phyloP scores from a whole-genome alignment of 2,888 invertebrate genomes.

The Boloria euphrosyne region DNA sequence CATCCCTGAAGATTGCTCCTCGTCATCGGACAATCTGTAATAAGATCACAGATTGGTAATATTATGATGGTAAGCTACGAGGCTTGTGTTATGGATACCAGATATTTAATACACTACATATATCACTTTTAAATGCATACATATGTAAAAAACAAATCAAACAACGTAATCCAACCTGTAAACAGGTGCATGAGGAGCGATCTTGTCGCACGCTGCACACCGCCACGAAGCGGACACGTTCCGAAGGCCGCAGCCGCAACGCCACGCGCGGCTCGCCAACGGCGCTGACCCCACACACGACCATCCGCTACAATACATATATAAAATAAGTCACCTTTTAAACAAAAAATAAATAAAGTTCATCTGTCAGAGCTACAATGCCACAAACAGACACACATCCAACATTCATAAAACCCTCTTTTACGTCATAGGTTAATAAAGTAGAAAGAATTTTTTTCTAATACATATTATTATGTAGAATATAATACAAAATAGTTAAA shows the following conservation, averaged over 20 bases:
- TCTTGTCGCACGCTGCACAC: conserved; percentile 75
- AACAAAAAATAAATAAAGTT: background rate
- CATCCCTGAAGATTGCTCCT: conserved; percentile 79
- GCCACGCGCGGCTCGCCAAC: conserved; percentile 75
- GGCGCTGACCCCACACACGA: conserved; percentile 79
- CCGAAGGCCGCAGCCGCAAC: conserved; percentile 73
- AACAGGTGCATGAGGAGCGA: conserved; percentile 77
- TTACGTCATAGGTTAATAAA: too few species aligned
- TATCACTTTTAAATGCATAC: too few species aligned
- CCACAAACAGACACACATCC: background rate
- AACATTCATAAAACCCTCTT: background rate
- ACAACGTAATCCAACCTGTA: conserved; percentile 61
- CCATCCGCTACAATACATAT: conserved; percentile 62
- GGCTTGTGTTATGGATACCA: too few species aligned
- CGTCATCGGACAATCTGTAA: conserved; percentile 76
- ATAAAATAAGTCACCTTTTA: conserved; percentile 4
- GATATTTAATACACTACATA: too few species aligned
- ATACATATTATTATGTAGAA: too few species aligned
- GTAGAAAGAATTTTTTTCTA: too few species aligned
- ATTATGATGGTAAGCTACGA: too few species aligned
- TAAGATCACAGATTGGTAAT: background rate
- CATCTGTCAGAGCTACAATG: too few species aligned
- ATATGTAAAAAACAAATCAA: background rate
- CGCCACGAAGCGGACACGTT: conserved; percentile 80
- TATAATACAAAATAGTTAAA: too few species aligned